A percentile compares a stretch with the other conserved stretches of the same genome.
These are phyloP conservation scores for Mustela lutreola DNA, from an alignment of 2,113 vertebrate genomes.

Conservation along the genomic window DNA sequence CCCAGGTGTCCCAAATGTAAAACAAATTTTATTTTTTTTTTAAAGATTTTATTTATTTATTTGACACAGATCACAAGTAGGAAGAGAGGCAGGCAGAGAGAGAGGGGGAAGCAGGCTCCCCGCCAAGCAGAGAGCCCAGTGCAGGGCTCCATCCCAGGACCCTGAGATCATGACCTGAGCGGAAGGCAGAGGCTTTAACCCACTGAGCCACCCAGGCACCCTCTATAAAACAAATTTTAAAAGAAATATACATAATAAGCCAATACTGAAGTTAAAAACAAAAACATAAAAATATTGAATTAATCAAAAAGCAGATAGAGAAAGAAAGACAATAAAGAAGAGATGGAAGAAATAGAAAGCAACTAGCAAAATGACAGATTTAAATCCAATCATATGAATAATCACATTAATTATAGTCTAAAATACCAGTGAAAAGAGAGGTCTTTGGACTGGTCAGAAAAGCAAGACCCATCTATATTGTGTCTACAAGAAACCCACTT, in stretches of 20 bases:
- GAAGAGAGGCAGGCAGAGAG: no score
- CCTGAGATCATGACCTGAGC: no score
- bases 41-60: no score
- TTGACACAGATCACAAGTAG: no score
- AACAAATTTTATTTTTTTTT: neutral
- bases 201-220: neutral
- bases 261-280: neutral
- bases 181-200: no score
- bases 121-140: no score
- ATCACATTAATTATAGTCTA: neutral
- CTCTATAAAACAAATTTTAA: neutral
- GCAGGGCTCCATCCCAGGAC: no score
- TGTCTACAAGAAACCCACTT: neutral
- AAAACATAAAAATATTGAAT: neutral
- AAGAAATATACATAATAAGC: neutral
- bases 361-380: neutral
- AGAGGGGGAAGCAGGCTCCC: no score
- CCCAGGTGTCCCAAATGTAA: neutral
- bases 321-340: neutral
- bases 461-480: neutral
- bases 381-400: slow-evolving; percentile 14
- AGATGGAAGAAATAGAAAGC: neutral
- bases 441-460: neutral
- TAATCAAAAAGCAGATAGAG: neutral
- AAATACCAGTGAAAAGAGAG: neutral